These are phyloP conservation scores for Panthera tigris DNA, from an alignment of 2,113 vertebrate genomes.

Conservation along the genomic window DNA sequence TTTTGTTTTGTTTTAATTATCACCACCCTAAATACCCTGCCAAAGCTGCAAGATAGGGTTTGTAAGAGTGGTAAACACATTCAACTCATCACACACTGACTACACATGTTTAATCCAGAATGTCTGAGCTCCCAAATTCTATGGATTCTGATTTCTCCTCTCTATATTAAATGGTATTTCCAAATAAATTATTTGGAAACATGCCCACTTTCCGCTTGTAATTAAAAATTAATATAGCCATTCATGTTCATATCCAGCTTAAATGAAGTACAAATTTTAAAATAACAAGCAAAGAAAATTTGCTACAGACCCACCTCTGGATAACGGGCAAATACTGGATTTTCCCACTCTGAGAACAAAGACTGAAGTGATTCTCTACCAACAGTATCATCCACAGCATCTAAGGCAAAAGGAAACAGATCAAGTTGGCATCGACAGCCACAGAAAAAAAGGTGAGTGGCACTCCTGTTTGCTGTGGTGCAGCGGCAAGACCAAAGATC, in stretches of 20 bases:
- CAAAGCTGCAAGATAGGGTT: conserved; percentile 24
- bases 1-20: not conserved
- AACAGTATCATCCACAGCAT: conserved; percentile 58
- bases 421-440: not conserved
- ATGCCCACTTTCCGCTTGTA: conserved; percentile 32
- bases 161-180: conserved; percentile 24
- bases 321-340: conserved; percentile 93
- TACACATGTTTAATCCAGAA: conserved; percentile 5
- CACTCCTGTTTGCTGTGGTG: not conserved
- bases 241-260: not conserved
- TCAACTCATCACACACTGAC: not conserved
- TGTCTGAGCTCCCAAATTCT: conserved; percentile 5
- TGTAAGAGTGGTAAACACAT: not conserved
- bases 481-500: not conserved
- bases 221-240: conserved; percentile 34
- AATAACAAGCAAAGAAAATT: not conserved
- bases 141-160: not conserved
- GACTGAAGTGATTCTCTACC: conserved; percentile 84
- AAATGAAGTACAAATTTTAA: conserved; percentile 49
- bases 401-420: conserved; percentile 74
- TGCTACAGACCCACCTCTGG: conserved; percentile 86
- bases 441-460: not conserved
- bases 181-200: conserved; percentile 14
- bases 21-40: not conserved
- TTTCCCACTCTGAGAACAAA: conserved; percentile 93